phyloP scores from a whole-genome alignment of 2,888 invertebrate genomes.

The Rhyacophila evoluta region DNA sequence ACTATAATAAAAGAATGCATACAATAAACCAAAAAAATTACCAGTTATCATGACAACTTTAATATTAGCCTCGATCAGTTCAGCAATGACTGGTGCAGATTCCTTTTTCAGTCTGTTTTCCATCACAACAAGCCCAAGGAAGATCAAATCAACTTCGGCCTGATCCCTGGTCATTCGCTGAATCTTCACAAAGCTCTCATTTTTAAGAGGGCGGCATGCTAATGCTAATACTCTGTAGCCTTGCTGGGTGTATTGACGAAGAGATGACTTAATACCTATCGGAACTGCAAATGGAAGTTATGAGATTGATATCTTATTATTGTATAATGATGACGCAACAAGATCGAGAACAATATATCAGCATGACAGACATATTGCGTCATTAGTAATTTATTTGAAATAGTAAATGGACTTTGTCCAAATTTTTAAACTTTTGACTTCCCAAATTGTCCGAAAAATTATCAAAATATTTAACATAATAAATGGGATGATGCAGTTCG shows the following conservation, averaged over 20 bases:
- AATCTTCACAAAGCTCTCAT: slow-evolving; percentile 78
- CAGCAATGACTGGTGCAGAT: slow-evolving; percentile 83
- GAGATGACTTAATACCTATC: slow-evolving; percentile 78
- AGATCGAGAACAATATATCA: too few species aligned
- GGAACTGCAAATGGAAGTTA: slow-evolving; percentile 73
- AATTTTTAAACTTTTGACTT: too few species aligned
- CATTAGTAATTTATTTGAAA: too few species aligned
- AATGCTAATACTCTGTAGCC: slow-evolving; percentile 95
- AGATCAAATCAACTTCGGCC: slow-evolving; percentile 84
- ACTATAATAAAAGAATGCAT: too few species aligned
- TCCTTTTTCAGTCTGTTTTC: slow-evolving; percentile 95
- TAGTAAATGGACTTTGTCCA: too few species aligned
- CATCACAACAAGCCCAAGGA: slow-evolving; percentile 91
- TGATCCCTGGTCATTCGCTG: slow-evolving; percentile 81
- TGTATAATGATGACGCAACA: too few species aligned
- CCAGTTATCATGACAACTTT: slow-evolving; percentile 98
- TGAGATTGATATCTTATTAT: too few species aligned
- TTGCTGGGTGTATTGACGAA: slow-evolving; percentile 89
- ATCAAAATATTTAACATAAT: too few species aligned
- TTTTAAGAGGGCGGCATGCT: slow-evolving; percentile 80
- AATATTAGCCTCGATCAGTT: slow-evolving; percentile 86
- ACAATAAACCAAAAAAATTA: slow-evolving; percentile 57
- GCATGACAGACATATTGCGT: too few species aligned
- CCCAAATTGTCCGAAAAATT: too few species aligned
- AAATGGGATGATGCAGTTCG: too few species aligned